These are phyloP conservation scores for Dromococcyx pavoninus DNA, from an alignment of 2,797 vertebrate species.

Conservation along the genomic window DNA sequence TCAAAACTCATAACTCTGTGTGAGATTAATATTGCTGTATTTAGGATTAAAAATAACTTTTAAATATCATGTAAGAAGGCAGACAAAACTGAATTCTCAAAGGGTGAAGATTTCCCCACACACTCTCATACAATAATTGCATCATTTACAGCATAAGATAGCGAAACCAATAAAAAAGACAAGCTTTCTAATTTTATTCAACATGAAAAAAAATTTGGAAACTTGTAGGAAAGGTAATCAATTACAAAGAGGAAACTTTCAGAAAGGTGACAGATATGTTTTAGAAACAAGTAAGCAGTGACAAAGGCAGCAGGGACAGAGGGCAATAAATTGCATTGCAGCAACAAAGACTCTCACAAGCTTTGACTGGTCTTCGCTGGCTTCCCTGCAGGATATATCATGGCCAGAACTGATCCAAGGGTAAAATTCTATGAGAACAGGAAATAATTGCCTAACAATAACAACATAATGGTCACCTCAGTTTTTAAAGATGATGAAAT, in stretches of 20 bases:
- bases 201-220: neutral
- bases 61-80: neutral
- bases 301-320: neutral
- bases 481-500: slow-evolving; percentile 53
- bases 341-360: neutral
- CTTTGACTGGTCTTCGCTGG: neutral
- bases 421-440: slow-evolving; percentile 1
- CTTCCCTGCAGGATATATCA: neutral
- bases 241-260: neutral
- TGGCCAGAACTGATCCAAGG: neutral
- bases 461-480: slow-evolving; percentile 46
- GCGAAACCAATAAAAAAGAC: neutral
- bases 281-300: neutral
- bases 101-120: neutral
- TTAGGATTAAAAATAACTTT: neutral
- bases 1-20: neutral
- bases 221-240: neutral
- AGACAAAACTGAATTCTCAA: neutral
- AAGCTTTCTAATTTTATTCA: neutral
- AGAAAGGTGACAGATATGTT: neutral
- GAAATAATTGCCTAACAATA: slow-evolving; percentile 50
- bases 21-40: rapidly evolving
- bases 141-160: neutral
- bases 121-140: neutral
- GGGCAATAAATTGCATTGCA: neutral